Base-by-base conservation (phyloP, 2,113 vertebrate genomes). In the Anhinga rufa region DNA sequence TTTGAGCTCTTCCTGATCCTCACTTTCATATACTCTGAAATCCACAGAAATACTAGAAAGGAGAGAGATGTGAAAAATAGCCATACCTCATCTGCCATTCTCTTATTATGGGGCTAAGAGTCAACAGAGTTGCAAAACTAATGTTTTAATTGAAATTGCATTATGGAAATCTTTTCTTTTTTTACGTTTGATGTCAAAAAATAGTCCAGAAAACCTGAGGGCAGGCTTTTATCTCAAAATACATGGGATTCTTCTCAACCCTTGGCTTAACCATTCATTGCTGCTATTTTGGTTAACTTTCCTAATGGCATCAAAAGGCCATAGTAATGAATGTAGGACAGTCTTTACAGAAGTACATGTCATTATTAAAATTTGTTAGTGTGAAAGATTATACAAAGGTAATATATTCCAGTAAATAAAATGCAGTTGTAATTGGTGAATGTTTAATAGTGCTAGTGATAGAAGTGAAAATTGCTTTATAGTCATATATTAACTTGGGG, bases 261-360 rank as follows among this genome's bases (percentile, higher is more conserved):
- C 9, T 65, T 70, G 31, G 38, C n/a, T 64, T 51, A 44, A 10
- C 7, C 4, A 16, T 40, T 69, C 5, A 12, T 52, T 68, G 3
- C 17, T 79, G 9, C 34, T 76, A 8, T 88, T 88, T 91, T 75
- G 13, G 10, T 76, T 18, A 44, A 28, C 22, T 86, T 69, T n/a
- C 22, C 15, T 17, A 40, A 26, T 38, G 38, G 11, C 15, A n/a
- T 69, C 42, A 54, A 60, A 82, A 58, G 31, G 26, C 52, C 1
- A 2, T 36, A 71, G 10, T 74, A 70, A 52, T 71, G 36, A 80
- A 75, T 0, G 0, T 34, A 48, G n/a, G 28, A 32, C 4, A 51
- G 24, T 49, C 21, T 81, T 89, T 62, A 38, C 12, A 32, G 52
- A 87, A 10, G 10, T 40, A 36, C 64, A 17, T 61, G 18, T 48